Evolutionary conservation across 2,113 vertebrate genomes (phyloP).

Genomic region (Vidua chalybeata): DNA sequence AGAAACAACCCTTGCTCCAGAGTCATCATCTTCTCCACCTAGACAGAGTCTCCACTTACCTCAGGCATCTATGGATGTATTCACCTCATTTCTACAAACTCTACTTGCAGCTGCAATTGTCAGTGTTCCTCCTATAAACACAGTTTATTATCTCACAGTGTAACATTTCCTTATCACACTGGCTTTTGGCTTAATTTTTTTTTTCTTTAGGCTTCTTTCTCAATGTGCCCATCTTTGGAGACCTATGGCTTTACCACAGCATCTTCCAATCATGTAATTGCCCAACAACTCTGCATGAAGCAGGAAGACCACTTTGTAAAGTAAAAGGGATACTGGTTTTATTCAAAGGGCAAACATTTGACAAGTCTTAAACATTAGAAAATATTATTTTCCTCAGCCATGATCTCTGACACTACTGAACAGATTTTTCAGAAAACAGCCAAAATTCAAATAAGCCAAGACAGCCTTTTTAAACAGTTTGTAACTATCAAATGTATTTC

Average conservation of each 20-base stretch:
- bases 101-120: not conserved
- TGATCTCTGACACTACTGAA: not conserved
- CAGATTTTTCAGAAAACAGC: not conserved
- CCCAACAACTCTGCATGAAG: not conserved
- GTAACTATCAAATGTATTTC: not conserved
- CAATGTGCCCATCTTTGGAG: not conserved
- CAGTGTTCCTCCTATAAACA: not conserved
- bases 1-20: not conserved
- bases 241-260: not conserved
- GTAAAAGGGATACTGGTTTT: not conserved
- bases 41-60: not conserved
- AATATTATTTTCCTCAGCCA: not conserved
- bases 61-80: not conserved
- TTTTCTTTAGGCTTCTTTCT: not conserved
- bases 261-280: not conserved
- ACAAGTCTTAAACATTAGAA: not conserved
- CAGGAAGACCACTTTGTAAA: not conserved
- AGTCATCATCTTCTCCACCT: too few relatives aligned
- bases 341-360: not conserved
- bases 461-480: not conserved
- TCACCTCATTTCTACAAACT: not conserved
- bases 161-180: not conserved
- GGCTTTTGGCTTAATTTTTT: not conserved
- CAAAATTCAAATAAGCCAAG: not conserved
- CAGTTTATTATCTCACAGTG: not conserved